Evolutionary conservation across 2,888 invertebrate species (phyloP).

Genomic region (Augochlorella aurata): DNA sequence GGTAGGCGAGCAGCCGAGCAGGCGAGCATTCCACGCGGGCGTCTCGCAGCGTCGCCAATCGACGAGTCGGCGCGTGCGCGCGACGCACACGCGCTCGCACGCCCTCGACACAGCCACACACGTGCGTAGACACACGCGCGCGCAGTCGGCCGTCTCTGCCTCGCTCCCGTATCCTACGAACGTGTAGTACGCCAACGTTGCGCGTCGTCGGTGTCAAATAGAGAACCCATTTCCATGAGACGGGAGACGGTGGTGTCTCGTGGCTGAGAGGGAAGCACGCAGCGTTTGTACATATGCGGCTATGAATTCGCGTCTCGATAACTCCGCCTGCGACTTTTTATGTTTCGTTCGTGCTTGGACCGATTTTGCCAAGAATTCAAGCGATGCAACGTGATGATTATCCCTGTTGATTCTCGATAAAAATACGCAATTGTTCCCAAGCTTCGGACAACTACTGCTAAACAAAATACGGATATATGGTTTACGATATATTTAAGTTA

Average conservation of each 20-base stretch:
- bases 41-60: background rate
- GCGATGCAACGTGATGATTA: background rate
- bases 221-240: conserved; percentile 45
- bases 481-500: no score
- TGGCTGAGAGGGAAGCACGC: conserved; percentile 18
- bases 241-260: conserved; percentile 3
- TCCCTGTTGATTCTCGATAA: background rate
- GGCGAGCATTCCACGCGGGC: conserved; percentile 45
- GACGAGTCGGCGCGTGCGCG: conserved; percentile 45
- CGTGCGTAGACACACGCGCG: no score
- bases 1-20: conserved; percentile 32
- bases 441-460: background rate
- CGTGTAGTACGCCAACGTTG: conserved; percentile 10
- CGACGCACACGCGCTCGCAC: conserved; percentile 14
- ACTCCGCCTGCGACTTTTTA: conserved; percentile 19
- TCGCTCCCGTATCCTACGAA: background rate
- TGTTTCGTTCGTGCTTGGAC: background rate
- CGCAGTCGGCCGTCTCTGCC: no score
- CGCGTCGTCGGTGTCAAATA: conserved; percentile 31
- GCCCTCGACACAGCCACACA: background rate
- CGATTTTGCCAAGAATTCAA: background rate
- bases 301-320: conserved; percentile 20
- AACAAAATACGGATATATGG: background rate
- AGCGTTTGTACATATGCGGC: conserved; percentile 13
- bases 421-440: background rate